Percentiles rank a stretch among this genome's conserved stretches.
These are phyloP conservation scores for Vollenhovia emeryi DNA, from an alignment of 1,140 invertebrate species.

Conservation along the genomic window DNA sequence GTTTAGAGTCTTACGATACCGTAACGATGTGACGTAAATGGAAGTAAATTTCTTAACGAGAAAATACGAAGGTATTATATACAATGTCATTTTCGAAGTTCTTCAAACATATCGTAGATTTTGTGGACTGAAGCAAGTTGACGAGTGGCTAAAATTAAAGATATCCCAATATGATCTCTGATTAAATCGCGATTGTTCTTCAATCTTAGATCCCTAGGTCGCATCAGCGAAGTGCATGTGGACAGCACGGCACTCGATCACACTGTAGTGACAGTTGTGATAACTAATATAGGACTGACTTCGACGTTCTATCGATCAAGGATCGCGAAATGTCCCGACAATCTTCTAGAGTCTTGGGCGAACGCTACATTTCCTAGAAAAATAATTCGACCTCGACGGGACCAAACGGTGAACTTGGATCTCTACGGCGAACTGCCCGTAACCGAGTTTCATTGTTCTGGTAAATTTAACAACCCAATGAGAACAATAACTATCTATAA, in stretches of 20 bases:
- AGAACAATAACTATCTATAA: not conserved
- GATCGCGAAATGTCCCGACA: constrained; percentile 82
- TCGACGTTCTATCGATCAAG: constrained; percentile 79
- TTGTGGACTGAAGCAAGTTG: not conserved
- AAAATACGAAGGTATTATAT: not conserved
- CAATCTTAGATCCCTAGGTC: constrained; percentile 73
- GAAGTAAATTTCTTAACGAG: not conserved
- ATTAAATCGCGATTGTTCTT: not conserved
- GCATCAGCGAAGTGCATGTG: constrained; percentile 82
- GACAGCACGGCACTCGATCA: constrained; percentile 79
- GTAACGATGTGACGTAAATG: constrained; percentile 2
- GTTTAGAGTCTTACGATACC: not conserved
- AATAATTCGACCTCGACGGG: constrained; percentile 81
- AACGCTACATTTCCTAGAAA: constrained; percentile 78
- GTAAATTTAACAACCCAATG: constrained; percentile 46
- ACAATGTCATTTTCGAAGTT: not conserved
- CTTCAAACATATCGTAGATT: not conserved
- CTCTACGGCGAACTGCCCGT: constrained; percentile 76
- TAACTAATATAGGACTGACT: constrained; percentile 82
- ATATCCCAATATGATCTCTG: not conserved
- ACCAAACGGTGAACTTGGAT: constrained; percentile 81
- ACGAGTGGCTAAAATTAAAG: not conserved
- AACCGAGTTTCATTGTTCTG: constrained; percentile 81
- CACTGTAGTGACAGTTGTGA: constrained; percentile 80
- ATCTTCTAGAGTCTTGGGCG: constrained; percentile 80